Percentiles rank a stretch among this genome's conserved stretches.
phyloP scores from a whole-genome alignment of 2,797 vertebrate species.

The Smutsia temminckii region DNA sequence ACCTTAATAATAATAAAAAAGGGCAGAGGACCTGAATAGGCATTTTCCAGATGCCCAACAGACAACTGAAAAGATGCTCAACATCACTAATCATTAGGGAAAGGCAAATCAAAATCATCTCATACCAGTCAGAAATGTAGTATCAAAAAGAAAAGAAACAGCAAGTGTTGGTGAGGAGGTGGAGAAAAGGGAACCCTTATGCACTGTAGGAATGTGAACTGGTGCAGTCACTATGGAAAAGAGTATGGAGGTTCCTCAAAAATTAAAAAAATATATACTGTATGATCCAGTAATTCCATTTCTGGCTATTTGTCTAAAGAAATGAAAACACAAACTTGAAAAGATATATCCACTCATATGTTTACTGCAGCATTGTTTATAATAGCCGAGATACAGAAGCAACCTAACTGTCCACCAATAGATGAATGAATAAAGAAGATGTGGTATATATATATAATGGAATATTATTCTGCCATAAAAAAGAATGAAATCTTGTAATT shows the following conservation, averaged over 20 bases:
- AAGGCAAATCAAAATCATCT: not conserved
- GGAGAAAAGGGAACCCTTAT: not conserved
- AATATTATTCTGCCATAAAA: not conserved
- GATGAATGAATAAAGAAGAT: not conserved
- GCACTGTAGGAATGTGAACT: not conserved
- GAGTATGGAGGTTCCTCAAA: not conserved
- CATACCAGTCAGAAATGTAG: not conserved
- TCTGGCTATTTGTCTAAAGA: not conserved
- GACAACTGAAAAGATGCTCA: not conserved
- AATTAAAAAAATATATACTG: not conserved
- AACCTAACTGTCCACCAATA: not conserved
- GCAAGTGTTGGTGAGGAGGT: not conserved
- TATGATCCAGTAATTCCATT: not conserved
- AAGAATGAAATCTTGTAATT: not conserved
- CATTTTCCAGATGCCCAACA: not conserved
- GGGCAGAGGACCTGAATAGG: not conserved
- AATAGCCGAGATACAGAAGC: not conserved
- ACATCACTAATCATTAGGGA: not conserved
- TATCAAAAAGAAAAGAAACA: not conserved
- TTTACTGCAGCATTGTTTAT: not conserved
- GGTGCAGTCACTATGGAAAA: not conserved
- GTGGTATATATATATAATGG: not conserved
- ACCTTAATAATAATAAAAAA: not conserved
- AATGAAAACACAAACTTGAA: not conserved
- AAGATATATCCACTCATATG: not conserved